A percentile compares a stretch with the other conserved stretches of the same genome.
These are phyloP conservation scores for Hydra vulgaris DNA, from an alignment of 30 jellyfish, hydroid and myxozoan genomes.

Conservation along the genomic window DNA sequence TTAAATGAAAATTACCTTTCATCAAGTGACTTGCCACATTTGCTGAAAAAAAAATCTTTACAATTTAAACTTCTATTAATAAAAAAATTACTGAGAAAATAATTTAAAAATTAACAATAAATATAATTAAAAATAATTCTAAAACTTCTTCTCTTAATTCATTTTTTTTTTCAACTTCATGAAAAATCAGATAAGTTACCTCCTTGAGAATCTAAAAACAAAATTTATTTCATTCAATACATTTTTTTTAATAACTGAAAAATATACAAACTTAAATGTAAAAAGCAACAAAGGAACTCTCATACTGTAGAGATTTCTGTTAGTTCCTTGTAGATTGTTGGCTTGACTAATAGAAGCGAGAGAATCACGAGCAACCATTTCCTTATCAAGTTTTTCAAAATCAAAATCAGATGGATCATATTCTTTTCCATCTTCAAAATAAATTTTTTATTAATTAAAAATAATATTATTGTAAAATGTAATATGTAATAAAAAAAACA, in stretches of 20 bases:
- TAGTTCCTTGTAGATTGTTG: background rate
- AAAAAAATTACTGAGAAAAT: background rate
- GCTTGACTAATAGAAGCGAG: conserved; percentile 17
- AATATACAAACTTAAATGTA: background rate
- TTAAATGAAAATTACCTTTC: conserved; percentile 55
- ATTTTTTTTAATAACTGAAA: background rate
- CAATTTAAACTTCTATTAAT: background rate
- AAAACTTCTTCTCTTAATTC: too few relatives aligned
- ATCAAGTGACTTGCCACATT: conserved; percentile 83
- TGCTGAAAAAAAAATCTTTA: conserved; percentile 34
- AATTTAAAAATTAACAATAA: too few relatives aligned
- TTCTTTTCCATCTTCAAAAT: conserved; percentile 53
- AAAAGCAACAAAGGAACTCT: background rate
- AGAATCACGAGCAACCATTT: conserved; percentile 45
- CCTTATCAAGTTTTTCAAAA: conserved; percentile 66
- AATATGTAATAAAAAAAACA: background rate
- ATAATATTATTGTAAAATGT: background rate
- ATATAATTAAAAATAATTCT: too few relatives aligned
- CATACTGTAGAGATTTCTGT: background rate
- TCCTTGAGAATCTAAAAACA: conserved; percentile 18
- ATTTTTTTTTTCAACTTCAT: too few relatives aligned
- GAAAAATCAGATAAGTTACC: too few relatives aligned
- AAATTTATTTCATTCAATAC: background rate
- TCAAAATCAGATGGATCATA: conserved; percentile 72
- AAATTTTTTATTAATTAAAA: background rate